A percentile compares a stretch with the other conserved stretches of the same genome.
These are phyloP conservation scores for Heliconius hortense DNA, from an alignment of 2,888 invertebrate species.

Conservation along the genomic window DNA sequence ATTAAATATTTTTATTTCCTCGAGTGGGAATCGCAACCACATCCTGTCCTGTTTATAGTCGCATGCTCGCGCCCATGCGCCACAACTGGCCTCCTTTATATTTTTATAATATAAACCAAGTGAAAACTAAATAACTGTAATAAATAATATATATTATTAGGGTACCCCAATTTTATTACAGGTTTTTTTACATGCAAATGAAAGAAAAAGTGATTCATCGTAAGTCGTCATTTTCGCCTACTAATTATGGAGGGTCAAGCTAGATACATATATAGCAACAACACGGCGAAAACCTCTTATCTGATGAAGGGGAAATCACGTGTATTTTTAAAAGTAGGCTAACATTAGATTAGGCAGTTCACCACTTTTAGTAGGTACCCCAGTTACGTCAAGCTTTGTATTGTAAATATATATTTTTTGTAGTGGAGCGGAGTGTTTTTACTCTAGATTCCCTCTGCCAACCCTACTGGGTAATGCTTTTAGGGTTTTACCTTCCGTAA, in stretches of 20 bases:
- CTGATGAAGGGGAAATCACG: slow-evolving; percentile 66
- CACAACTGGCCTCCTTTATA: background rate
- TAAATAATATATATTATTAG: slow-evolving; percentile 1
- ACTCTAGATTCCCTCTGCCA: no score
- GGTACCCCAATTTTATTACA: background rate
- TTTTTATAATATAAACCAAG: background rate
- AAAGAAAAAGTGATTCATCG: slow-evolving; percentile 25
- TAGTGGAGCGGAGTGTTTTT: no score
- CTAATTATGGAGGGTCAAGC: slow-evolving; percentile 38
- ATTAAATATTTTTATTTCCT: no score
- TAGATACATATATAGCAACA: slow-evolving; percentile 38
- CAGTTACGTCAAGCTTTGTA: slow-evolving; percentile 21
- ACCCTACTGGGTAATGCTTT: no score
- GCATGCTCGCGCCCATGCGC: background rate
- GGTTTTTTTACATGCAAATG: slow-evolving; percentile 1
- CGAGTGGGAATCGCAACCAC: no score
- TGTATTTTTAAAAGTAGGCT: slow-evolving; percentile 71
- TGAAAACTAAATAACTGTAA: background rate
- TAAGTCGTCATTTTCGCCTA: slow-evolving; percentile 11
- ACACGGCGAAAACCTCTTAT: slow-evolving; percentile 62
- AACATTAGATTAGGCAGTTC: slow-evolving; percentile 52
- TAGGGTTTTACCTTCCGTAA: no score
- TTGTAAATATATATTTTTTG: background rate
- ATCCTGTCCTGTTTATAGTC: background rate
- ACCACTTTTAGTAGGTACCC: slow-evolving; percentile 16